Evolutionary conservation across 2,113 vertebrate species (phyloP).

Genomic region (Trochalopteron elliotii): DNA sequence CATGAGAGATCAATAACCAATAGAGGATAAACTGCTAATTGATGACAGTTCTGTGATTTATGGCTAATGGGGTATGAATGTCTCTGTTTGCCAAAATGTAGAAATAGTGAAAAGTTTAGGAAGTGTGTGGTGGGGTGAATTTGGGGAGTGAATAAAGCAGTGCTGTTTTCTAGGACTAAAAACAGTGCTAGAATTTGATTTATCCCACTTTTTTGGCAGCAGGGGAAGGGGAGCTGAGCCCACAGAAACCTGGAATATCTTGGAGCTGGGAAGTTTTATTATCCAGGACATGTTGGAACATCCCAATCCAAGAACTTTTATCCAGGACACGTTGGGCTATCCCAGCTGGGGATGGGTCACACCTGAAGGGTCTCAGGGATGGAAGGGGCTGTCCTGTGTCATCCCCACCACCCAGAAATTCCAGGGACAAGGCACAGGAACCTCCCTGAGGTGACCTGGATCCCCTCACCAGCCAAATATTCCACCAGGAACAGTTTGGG

Average conservation of each 20-base stretch:
- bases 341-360: too few species aligned
- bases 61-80: accelerated
- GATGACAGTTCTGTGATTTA: background rate
- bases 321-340: background rate
- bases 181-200: background rate
- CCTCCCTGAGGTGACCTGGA: background rate
- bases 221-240: background rate
- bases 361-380: too few species aligned
- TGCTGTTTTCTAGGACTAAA: background rate
- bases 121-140: background rate
- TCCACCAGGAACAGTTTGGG: background rate
- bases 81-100: background rate
- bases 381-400: background rate
- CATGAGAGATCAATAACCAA: background rate
- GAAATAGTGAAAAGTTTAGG: background rate
- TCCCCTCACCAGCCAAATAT: background rate
- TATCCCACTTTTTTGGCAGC: background rate
- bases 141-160: background rate
- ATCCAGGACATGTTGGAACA: background rate
- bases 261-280: background rate
- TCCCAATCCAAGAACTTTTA: background rate
- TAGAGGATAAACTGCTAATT: background rate
- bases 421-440: background rate
- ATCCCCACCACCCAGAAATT: background rate
- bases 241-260: background rate